Base-by-base conservation (phyloP, 2,797 vertebrate species). In the Iguana delicatissima region DNA sequence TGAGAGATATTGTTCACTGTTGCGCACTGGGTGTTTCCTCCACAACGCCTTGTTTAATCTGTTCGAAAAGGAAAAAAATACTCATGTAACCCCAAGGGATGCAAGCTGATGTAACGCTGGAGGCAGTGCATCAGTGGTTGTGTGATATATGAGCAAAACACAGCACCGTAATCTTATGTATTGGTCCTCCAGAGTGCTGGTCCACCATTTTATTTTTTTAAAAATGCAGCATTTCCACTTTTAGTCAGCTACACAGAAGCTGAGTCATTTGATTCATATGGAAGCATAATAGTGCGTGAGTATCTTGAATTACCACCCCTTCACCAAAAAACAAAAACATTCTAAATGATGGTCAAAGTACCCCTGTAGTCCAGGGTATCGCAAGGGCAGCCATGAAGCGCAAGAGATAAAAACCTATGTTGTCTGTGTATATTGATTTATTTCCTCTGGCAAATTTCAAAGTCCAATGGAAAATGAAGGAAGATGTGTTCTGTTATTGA, bases 91-190 rank as follows among this genome's bases (percentile, higher is more conserved):
- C 46, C n/a, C 89, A 82, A 38, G 74, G 93, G 85, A 90, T 59
- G 12, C 26, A 72, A 80, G 50, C 81, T 93, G 55, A 92, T 88
- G 46, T 85, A 90, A 72, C 87, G 80, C 62, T 89, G 87, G 46
- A 91, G 59, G 67, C 24, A 59, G 38, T n/a, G 29, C 18, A 77
- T 92, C 84, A 50, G 67, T 62, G 84, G 81, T 57, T 89, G n/a
- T 86, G 35, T 89, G 91, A 90, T 77, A 64, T 81, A 82, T 50
- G 79, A 92, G 85, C 84, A 95, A 94, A 94, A 89, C 93, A 90
- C 38, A 93, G 57, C 20, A 87, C 59, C 32, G 35, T 91, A 87
- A 92, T 76, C 84, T 50, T 20, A 73, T 85, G 32, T 57, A 13
- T 20, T 52, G 80, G 13, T 52, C 87, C 86, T 20, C 55, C 62